Percentiles rank a stretch among this genome's conserved stretches.
Evolutionary conservation across 2,797 vertebrate species (phyloP).

Genomic region (Eutrigla gurnardus): DNA sequence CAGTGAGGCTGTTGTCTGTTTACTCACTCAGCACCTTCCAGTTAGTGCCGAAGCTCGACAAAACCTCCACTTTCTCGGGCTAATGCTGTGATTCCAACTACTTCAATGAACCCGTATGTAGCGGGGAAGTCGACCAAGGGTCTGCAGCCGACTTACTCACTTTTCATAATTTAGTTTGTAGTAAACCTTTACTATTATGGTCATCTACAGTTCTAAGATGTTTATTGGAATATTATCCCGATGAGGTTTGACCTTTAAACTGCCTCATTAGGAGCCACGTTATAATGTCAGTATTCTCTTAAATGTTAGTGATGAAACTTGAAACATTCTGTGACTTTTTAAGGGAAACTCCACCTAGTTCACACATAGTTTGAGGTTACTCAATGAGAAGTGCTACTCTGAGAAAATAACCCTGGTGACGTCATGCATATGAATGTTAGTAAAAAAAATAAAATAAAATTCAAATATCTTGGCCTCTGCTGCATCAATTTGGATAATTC

Average conservation of each 20-base stretch:
- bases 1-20: conserved; percentile 71
- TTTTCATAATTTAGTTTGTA: conserved; percentile 7
- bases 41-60: conserved; percentile 53
- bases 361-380: neutral
- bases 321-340: neutral
- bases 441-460: neutral
- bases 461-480: neutral
- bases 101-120: conserved; percentile 46
- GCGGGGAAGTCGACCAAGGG: neutral
- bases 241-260: neutral
- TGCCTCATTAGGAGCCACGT: neutral
- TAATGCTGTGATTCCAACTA: conserved; percentile 25
- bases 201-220: neutral
- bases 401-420: neutral
- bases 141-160: neutral
- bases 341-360: neutral
- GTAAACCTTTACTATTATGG: neutral
- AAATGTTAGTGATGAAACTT: conserved; percentile 10
- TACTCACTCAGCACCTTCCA: conserved; percentile 71
- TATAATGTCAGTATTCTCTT: neutral
- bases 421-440: neutral
- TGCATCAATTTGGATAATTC: neutral
- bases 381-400: neutral
- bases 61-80: conserved; percentile 47
- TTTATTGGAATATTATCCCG: neutral